Percentiles rank a stretch among this genome's conserved stretches.
Conservation (phyloP, 2,888 invertebrate genomes). For the Ommatoiulus sabulosus region DNA sequence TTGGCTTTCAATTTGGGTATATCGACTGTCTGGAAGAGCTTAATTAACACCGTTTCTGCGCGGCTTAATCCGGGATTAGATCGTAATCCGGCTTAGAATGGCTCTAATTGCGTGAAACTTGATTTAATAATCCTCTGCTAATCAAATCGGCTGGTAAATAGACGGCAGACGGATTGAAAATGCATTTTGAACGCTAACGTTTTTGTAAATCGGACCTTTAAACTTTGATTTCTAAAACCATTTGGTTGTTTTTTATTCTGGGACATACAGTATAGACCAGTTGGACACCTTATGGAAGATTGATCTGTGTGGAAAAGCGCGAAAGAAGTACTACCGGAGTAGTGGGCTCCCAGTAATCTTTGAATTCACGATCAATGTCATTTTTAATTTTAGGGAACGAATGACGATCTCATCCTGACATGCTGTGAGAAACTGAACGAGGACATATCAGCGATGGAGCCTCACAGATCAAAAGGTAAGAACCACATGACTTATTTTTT, state of each 20-base stretch:
- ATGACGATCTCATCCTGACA: conserved; percentile 69
- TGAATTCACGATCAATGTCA: neutral
- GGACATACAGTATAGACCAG: too few species aligned
- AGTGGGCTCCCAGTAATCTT: too few species aligned
- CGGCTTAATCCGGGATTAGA: conserved; percentile 21
- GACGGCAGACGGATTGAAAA: too few species aligned
- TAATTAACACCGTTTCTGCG: conserved; percentile 25
- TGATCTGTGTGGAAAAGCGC: too few species aligned
- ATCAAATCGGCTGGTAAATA: neutral
- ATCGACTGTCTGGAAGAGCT: conserved; percentile 12
- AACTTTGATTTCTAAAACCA: too few species aligned
- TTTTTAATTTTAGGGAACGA: conserved; percentile 66
- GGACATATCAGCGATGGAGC: neutral
- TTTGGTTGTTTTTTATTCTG: too few species aligned
- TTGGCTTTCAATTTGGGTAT: conserved; percentile 17
- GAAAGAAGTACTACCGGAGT: too few species aligned
- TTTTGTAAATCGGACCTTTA: too few species aligned
- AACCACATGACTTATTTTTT: neutral
- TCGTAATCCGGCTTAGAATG: conserved; percentile 20
- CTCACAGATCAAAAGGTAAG: neutral
- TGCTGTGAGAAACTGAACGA: conserved; percentile 64
- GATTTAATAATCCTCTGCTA: conserved; percentile 2
- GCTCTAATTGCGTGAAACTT: conserved; percentile 3
- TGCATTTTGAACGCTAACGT: too few species aligned
- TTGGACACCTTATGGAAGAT: too few species aligned